Percentiles rank a stretch among this genome's conserved stretches.
Evolutionary conservation across 1,140 invertebrate genomes (phyloP).

Genomic region (Cotesia chilonis): DNA sequence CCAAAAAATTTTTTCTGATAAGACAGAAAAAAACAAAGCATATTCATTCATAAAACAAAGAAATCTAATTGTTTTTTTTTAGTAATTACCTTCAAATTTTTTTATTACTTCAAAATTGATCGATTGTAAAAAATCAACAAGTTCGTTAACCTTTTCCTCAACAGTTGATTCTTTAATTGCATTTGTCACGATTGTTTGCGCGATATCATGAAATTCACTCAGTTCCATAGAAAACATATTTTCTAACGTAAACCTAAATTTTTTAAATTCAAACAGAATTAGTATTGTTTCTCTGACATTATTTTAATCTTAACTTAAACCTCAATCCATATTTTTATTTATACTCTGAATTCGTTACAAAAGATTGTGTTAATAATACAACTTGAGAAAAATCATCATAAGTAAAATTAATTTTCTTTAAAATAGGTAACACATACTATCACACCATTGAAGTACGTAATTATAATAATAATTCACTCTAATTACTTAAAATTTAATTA

Average conservation of each 20-base stretch:
- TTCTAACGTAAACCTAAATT: slow-evolving; percentile 78
- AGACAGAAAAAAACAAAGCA: background rate
- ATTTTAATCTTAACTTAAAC: too few species aligned
- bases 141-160: slow-evolving; percentile 83
- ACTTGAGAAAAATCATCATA: too few species aligned
- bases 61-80: slow-evolving; percentile 33
- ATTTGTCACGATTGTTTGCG: slow-evolving; percentile 83
- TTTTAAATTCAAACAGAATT: too few species aligned
- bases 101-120: slow-evolving; percentile 77
- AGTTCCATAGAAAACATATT: slow-evolving; percentile 93
- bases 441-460: too few species aligned
- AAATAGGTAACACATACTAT: too few species aligned
- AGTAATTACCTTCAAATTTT: slow-evolving; percentile 71
- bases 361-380: too few species aligned
- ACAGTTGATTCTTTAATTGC: slow-evolving; percentile 89
- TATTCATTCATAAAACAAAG: too few species aligned
- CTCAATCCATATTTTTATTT: too few species aligned
- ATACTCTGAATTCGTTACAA: too few species aligned
- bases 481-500: background rate
- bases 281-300: too few species aligned
- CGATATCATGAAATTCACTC: slow-evolving; percentile 83
- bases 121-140: slow-evolving; percentile 77
- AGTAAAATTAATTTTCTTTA: too few species aligned
- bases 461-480: background rate
- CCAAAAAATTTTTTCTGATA: too few species aligned